These are phyloP conservation scores for Druceiella hillmani DNA, from an alignment of 2,888 invertebrate genomes.

Conservation along the genomic window DNA sequence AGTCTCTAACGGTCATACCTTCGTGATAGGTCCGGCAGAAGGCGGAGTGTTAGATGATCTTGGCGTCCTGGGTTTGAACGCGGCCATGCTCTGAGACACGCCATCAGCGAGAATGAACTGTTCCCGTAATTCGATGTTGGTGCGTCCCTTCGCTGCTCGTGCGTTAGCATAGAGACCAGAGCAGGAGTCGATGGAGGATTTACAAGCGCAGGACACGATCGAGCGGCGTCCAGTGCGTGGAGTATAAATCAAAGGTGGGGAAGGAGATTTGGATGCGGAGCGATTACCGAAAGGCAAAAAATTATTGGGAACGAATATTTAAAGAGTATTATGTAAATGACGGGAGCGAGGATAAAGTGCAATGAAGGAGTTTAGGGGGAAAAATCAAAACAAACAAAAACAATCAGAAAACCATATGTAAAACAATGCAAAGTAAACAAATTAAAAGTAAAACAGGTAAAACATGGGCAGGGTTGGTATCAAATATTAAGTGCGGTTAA, in stretches of 20 bases:
- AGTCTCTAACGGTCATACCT: too few relatives aligned
- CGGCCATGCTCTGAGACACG: conserved; percentile 97
- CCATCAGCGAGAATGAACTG: conserved; percentile 98
- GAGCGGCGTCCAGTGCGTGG: conserved; percentile 44
- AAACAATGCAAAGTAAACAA: conserved; percentile 32
- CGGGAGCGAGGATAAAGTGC: conserved; percentile 46
- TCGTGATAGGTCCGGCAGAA: conserved; percentile 86
- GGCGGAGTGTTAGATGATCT: conserved; percentile 67
- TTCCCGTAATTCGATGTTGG: conserved; percentile 98
- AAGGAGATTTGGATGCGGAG: conserved; percentile 33
- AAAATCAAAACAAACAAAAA: conserved; percentile 50
- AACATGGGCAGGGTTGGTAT: conserved; percentile 30
- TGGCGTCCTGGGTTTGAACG: conserved; percentile 93
- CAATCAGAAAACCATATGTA: conserved; percentile 35
- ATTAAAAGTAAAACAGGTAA: conserved; percentile 37
- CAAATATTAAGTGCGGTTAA: conserved; percentile 44
- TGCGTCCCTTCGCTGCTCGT: conserved; percentile 99
- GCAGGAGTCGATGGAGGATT: conserved; percentile 47
- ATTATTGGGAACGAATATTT: conserved; percentile 31
- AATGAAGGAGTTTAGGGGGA: conserved; percentile 41
- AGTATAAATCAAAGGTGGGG: conserved; percentile 32
- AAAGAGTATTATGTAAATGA: conserved; percentile 43
- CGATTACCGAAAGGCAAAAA: conserved; percentile 43
- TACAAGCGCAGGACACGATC: conserved; percentile 7
- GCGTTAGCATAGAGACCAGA: too few relatives aligned